Base-by-base conservation (phyloP, 2,113 vertebrate species). In the Aspidoscelis tigris region DNA sequence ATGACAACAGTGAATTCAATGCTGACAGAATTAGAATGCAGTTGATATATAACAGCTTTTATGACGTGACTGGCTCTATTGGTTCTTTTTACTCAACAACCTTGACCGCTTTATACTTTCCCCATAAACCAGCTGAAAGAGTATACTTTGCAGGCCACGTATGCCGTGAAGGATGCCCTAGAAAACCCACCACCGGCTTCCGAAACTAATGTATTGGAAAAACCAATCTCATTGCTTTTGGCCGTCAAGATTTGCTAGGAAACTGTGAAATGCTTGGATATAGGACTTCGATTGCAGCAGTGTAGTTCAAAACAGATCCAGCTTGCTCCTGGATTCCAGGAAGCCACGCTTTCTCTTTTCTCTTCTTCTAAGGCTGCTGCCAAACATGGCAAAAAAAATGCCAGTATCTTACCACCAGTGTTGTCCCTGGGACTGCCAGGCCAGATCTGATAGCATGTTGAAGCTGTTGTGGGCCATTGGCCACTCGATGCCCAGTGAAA, bases 31-130 rank as follows among this genome's bases (percentile, higher is more conserved):
- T 12, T 26, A 65, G 55, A 53, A 79, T 6, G 43, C 50, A 16
- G 53, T 65, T 50, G 76, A 85, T 80, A 26, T 80, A 79, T 71
- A 79, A 79, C 76, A 33, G 53, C 5, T 73, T 82, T 74, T 24
- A 79, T 72, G 69, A 43, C 41, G n/a, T 65, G 39, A 43, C 50
- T 78, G 81, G 55, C 7, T 24, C 14, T 39, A 39, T 47, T 58
- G 75, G 26, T 65, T 65, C 58, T 50, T 79, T 33, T 43, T n/a
- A 66, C 43, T 39, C 76, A 79, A 22, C 41, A 69, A 9, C 83
- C 83, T 79, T 79, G 83, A 41, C 73, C 20, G 65, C 26, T 84
- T 64, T 64, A 43, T 22, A 50, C 43, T 18, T 73, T 33, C 8
- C 68, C 73, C 68, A 84, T 43, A 70, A 58, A 71, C 24, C 18